phyloP scores from a whole-genome alignment of 2,113 vertebrate genomes.

The Myrmecophaga tridactyla region DNA sequence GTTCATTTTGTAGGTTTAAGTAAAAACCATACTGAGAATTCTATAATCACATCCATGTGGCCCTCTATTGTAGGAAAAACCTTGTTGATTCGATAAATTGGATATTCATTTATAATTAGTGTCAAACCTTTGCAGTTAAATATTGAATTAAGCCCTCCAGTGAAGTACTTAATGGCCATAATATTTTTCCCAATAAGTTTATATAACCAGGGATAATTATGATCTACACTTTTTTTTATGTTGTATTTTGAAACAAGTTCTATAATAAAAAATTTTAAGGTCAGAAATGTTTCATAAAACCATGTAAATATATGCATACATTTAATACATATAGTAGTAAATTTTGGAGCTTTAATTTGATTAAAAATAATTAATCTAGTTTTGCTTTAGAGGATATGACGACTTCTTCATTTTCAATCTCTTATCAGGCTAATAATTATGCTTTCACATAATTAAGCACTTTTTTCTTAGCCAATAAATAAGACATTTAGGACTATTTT shows the following conservation, averaged over 20 bases:
- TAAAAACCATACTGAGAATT: conserved; percentile 52
- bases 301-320: not conserved
- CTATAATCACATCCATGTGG: conserved; percentile 41
- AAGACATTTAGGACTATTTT: not conserved
- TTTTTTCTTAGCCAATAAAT: not conserved
- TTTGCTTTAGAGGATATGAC: not conserved
- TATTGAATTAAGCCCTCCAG: conserved; percentile 62
- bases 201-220: conserved; percentile 61
- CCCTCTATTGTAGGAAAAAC: conserved; percentile 45
- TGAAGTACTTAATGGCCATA: conserved; percentile 33
- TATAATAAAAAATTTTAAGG: conserved; percentile 26
- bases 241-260: conserved; percentile 52
- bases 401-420: conserved; percentile 30
- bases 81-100: conserved; percentile 54
- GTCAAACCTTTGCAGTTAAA: conserved; percentile 49
- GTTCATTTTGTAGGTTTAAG: conserved; percentile 29
- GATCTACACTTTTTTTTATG: conserved; percentile 56
- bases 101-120: conserved; percentile 63
- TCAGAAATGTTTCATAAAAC: conserved; percentile 52
- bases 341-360: conserved; percentile 36
- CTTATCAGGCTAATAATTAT: not conserved
- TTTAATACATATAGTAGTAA: not conserved
- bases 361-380: not conserved
- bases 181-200: conserved; percentile 66
- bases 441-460: not conserved